A percentile compares a stretch with the other conserved stretches of the same genome.
Conservation (phyloP, 2,888 invertebrate species). For the Sylvicola cinctus region DNA sequence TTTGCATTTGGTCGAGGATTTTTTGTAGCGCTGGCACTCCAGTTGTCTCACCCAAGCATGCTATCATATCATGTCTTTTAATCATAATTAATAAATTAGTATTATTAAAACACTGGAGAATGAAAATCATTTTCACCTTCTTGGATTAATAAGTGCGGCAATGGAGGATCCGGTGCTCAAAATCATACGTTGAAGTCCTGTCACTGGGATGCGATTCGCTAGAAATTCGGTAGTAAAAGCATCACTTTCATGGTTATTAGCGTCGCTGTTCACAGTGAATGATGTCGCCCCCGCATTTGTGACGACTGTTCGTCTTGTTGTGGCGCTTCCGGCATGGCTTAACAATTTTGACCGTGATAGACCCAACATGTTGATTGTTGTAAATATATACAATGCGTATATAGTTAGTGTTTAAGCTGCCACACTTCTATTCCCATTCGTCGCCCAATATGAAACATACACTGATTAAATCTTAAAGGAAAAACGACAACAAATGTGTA, state of each 20-base stretch:
- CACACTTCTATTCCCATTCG: no score
- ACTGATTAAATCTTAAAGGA: no score
- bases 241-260: constrained; percentile 14
- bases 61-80: constrained; percentile 73
- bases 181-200: constrained; percentile 50
- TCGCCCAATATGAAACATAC: no score
- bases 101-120: neutral
- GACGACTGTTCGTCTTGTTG: no score
- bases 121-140: constrained; percentile 19
- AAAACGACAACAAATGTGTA: no score
- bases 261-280: no score
- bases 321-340: no score
- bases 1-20: constrained; percentile 56
- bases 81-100: neutral
- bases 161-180: constrained; percentile 75
- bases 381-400: no score
- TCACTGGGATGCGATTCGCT: constrained; percentile 40
- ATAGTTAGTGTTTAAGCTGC: no score
- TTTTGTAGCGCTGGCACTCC: constrained; percentile 46
- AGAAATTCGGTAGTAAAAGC: constrained; percentile 39
- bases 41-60: constrained; percentile 83
- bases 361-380: no score
- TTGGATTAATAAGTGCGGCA: constrained; percentile 62
- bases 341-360: no score
- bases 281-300: no score